These are phyloP conservation scores for Poeciliopsis prolifica DNA, from an alignment of 2,113 vertebrate genomes.

Conservation along the genomic window DNA sequence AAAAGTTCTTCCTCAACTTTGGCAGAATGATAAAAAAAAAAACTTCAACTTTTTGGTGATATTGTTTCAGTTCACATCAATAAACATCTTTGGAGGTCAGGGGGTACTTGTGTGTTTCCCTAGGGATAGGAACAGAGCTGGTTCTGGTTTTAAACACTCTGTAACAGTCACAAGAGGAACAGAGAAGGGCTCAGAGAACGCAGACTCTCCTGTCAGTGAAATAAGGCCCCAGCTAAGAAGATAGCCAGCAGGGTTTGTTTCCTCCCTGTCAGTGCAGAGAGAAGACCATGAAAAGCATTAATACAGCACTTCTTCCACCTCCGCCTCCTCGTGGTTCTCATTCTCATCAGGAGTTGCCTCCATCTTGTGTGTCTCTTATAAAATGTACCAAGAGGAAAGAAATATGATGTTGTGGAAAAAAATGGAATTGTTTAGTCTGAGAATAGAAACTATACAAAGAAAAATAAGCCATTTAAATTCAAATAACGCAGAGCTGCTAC, in stretches of 20 bases:
- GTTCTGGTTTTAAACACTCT: constrained; percentile 60
- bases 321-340: constrained; percentile 64
- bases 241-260: constrained; percentile 71
- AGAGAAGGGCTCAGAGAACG: constrained; percentile 43
- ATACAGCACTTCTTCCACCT: constrained; percentile 66
- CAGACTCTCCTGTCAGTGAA: constrained; percentile 59
- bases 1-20: not conserved
- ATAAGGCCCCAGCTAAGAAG: constrained; percentile 43
- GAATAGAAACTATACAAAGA: not conserved
- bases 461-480: too few species aligned
- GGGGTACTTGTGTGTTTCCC: constrained; percentile 36
- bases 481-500: constrained; percentile 39
- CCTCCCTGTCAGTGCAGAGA: constrained; percentile 67
- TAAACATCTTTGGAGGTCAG: constrained; percentile 45
- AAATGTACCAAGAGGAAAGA: constrained; percentile 15
- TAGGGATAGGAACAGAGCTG: constrained; percentile 48
- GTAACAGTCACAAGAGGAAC: constrained; percentile 49
- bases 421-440: not conserved
- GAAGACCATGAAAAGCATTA: constrained; percentile 65
- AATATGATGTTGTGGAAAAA: constrained; percentile 1
- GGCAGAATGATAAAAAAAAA: constrained; percentile 3
- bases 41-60: constrained; percentile 20
- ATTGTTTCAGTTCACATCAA: constrained; percentile 26
- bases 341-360: constrained; percentile 48
- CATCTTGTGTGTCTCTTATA: constrained; percentile 28